These are phyloP conservation scores for Gorsachius magnificus DNA, from an alignment of 2,797 vertebrate genomes.

Conservation along the genomic window DNA sequence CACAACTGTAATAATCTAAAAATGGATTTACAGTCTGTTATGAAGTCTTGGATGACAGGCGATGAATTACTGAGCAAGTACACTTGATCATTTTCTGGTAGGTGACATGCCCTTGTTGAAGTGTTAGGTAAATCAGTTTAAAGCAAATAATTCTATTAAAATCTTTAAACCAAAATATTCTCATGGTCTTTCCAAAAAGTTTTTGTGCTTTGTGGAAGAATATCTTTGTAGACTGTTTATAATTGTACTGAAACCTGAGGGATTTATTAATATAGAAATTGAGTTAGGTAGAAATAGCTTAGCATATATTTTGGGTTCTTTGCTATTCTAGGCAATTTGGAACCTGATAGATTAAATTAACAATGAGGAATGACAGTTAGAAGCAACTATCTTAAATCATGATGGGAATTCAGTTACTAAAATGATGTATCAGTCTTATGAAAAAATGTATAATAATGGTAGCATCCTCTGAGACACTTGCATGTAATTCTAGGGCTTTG, in stretches of 20 bases:
- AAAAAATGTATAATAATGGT: neutral
- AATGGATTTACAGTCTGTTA: neutral
- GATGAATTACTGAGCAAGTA: neutral
- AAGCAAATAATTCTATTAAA: neutral
- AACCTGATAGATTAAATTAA: conserved; percentile 33
- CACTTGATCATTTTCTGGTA: neutral
- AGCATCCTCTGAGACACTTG: neutral
- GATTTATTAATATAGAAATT: conserved; percentile 18
- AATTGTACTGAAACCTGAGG: neutral
- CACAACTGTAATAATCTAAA: neutral
- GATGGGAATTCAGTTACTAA: neutral
- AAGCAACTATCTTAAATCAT: neutral
- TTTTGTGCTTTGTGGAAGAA: neutral
- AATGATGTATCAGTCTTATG: neutral
- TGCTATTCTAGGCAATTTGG: conserved; percentile 27
- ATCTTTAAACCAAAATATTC: neutral
- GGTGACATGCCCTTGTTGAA: neutral
- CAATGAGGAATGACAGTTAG: neutral
- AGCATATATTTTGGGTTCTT: neutral
- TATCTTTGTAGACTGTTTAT: neutral
- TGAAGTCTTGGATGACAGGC: neutral
- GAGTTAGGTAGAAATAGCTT: conserved; percentile 6
- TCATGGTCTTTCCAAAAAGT: neutral
- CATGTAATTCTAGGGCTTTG: neutral
- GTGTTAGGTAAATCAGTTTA: neutral